phyloP scores from a whole-genome alignment of 2,797 vertebrate species.

The Gobio occitaniae region DNA sequence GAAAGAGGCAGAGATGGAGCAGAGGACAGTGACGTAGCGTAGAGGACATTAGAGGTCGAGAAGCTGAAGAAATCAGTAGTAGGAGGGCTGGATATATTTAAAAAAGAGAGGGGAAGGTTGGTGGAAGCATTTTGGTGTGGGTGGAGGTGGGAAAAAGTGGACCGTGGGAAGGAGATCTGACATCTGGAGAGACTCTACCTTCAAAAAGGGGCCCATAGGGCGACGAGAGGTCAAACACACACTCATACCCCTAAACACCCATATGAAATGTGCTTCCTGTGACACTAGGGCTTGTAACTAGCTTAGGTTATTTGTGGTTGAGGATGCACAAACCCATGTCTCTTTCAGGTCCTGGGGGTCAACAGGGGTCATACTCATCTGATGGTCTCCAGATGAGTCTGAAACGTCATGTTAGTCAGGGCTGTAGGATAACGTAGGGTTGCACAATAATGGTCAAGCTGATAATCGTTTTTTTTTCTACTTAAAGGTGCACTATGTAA shows the following conservation, averaged over 20 bases:
- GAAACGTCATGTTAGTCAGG: background rate
- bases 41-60: background rate
- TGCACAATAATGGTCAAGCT: background rate
- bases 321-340: constrained; percentile 18
- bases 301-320: constrained; percentile 6
- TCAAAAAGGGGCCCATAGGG: constrained; percentile 24
- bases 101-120: background rate
- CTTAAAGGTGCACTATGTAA: too few species aligned
- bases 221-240: constrained; percentile 2
- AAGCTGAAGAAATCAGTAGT: background rate
- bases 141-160: background rate
- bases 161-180: constrained; percentile 12
- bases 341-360: constrained; percentile 26
- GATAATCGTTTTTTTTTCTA: background rate
- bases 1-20: background rate
- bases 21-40: constrained; percentile 2
- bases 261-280: background rate
- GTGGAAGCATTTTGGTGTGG: background rate
- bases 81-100: background rate
- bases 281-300: background rate
- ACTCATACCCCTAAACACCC: background rate
- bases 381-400: constrained; percentile 2
- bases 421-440: background rate
- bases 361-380: constrained; percentile 21
- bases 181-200: constrained; percentile 37